A percentile compares a stretch with the other conserved stretches of the same genome.
These are phyloP conservation scores for Amphiura filiformis DNA, from an alignment of 35 echinoderm and acorn worm species.

Conservation along the genomic window DNA sequence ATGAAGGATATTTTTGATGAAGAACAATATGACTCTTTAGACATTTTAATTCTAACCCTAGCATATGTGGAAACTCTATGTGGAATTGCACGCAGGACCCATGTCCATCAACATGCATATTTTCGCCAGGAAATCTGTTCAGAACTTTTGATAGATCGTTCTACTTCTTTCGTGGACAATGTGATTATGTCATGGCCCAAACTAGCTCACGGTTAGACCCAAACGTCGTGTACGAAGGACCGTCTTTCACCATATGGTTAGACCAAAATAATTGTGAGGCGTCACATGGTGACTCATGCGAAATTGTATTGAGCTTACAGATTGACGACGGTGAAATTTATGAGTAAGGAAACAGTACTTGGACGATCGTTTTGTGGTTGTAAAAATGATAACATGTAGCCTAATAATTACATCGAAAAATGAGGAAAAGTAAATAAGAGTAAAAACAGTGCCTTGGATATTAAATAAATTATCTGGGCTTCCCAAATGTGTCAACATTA, in stretches of 20 bases:
- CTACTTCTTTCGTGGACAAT: neutral
- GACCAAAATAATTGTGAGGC: neutral
- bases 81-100: neutral
- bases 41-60: too few species aligned
- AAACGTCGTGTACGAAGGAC: neutral
- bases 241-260: neutral
- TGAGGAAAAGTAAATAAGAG: too few species aligned
- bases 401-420: too few species aligned
- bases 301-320: neutral
- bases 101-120: neutral
- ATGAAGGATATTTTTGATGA: too few species aligned
- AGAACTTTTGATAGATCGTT: neutral
- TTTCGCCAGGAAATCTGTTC: neutral
- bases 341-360: neutral
- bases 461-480: too few species aligned
- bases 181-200: neutral
- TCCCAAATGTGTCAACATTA: too few species aligned
- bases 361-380: too few species aligned
- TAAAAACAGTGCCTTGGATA: too few species aligned
- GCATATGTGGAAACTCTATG: neutral
- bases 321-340: neutral
- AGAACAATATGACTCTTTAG: too few species aligned
- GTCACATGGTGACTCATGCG: neutral
- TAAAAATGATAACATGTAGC: too few species aligned
- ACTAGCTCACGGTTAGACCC: neutral